Conservation (phyloP, 2,113 vertebrate genomes). For the Natator depressus region DNA sequence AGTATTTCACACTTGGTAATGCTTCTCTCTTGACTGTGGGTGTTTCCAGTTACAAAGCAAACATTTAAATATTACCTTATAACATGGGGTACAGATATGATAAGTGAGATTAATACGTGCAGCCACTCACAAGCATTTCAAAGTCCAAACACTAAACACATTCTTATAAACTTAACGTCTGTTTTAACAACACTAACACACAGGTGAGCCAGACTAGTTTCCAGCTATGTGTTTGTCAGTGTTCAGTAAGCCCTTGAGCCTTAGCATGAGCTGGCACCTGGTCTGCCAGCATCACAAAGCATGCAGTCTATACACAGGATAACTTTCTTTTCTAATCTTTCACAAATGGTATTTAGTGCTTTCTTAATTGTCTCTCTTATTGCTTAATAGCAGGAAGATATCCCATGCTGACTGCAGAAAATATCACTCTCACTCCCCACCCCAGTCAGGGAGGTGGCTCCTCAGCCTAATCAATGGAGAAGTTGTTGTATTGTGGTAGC, state of each 20-base stretch:
- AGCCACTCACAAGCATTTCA: neutral
- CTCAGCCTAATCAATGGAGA: neutral
- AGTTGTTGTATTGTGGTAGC: neutral
- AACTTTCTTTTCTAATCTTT: slow-evolving; percentile 16
- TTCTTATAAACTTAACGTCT: neutral
- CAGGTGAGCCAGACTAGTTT: neutral
- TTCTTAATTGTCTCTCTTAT: slow-evolving; percentile 15
- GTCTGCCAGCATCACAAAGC: neutral
- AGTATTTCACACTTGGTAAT: neutral
- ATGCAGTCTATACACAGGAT: neutral
- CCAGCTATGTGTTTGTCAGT: neutral
- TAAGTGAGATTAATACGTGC: neutral
- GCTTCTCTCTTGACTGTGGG: neutral
- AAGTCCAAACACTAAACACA: neutral
- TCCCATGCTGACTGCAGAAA: neutral
- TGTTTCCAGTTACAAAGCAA: neutral
- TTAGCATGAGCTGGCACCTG: neutral
- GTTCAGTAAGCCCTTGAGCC: neutral
- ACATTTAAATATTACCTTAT: neutral
- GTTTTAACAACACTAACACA: neutral
- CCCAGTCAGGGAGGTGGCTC: fast-evolving
- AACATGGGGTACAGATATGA: neutral
- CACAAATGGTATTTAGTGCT: neutral
- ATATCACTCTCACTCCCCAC: neutral
- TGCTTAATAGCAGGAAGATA: fast-evolving